Percentiles rank a stretch among this genome's conserved stretches.
These are phyloP conservation scores for Nasua narica DNA, from an alignment of 2,797 vertebrate genomes.

Conservation along the genomic window DNA sequence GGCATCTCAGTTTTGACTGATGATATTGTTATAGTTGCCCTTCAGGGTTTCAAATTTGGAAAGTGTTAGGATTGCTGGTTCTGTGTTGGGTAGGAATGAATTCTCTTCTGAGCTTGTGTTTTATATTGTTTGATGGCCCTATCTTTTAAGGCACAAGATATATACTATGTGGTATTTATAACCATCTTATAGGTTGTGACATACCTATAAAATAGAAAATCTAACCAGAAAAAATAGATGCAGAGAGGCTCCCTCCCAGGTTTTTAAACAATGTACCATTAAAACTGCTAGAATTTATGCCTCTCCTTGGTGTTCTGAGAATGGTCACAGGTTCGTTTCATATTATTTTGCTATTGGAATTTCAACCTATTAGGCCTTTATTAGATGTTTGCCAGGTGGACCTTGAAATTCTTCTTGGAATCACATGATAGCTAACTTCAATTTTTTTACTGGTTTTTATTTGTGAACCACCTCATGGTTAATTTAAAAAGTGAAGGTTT, in stretches of 20 bases:
- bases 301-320: not conserved
- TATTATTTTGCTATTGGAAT: constrained; percentile 11
- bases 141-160: constrained; percentile 47
- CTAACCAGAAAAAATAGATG: constrained; percentile 60
- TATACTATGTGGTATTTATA: constrained; percentile 41
- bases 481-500: not conserved
- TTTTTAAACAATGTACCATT: not conserved
- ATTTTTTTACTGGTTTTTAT: not conserved
- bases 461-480: not conserved
- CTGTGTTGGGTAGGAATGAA: constrained; percentile 59
- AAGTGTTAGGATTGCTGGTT: constrained; percentile 31
- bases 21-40: constrained; percentile 13
- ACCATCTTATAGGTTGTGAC: constrained; percentile 60
- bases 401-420: not conserved
- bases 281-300: constrained; percentile 6
- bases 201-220: constrained; percentile 67
- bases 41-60: constrained; percentile 43
- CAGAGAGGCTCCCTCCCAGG: not conserved
- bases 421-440: not conserved
- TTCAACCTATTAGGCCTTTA: not conserved
- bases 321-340: not conserved
- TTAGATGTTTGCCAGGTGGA: not conserved
- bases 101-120: constrained; percentile 63
- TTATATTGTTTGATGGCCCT: constrained; percentile 31
- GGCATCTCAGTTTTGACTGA: not conserved